A percentile compares a stretch with the other conserved stretches of the same genome.
Conservation (phyloP, 2,888 invertebrate species). For the Terebella lapidaria region DNA sequence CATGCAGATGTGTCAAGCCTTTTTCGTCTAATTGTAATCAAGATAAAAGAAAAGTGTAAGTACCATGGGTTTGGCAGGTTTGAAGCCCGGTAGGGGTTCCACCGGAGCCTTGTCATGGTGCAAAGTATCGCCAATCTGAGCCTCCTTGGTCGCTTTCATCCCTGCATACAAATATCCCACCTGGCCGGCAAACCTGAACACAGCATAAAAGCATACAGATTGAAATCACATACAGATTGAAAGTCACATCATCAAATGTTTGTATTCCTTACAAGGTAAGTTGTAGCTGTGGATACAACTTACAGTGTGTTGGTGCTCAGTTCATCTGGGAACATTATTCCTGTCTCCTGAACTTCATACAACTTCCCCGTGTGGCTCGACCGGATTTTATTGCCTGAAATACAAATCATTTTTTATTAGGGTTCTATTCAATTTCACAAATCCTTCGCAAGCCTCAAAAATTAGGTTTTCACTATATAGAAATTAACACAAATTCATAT, state of each 20-base stretch:
- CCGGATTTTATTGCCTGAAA: slow-evolving; percentile 68
- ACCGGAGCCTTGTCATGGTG: slow-evolving; percentile 57
- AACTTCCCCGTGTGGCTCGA: slow-evolving; percentile 67
- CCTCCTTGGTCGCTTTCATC: slow-evolving; percentile 70
- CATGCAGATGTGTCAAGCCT: too few relatives aligned
- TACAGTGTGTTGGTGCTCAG: slow-evolving; percentile 36
- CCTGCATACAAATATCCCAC: slow-evolving; percentile 83
- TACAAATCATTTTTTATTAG: background rate
- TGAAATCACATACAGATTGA: too few relatives aligned
- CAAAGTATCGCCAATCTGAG: slow-evolving; percentile 73
- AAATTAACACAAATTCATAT: too few relatives aligned
- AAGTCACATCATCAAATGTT: too few relatives aligned
- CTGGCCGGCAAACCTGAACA: slow-evolving; percentile 76
- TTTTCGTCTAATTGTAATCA: too few relatives aligned
- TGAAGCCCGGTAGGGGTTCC: slow-evolving; percentile 64
- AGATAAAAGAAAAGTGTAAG: too few relatives aligned
- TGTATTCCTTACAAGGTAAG: too few relatives aligned
- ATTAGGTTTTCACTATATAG: too few relatives aligned
- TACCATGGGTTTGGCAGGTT: slow-evolving; percentile 70
- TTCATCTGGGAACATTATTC: slow-evolving; percentile 71
- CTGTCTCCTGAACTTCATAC: slow-evolving; percentile 74
- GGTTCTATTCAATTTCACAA: background rate
- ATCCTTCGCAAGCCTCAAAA: too few relatives aligned
- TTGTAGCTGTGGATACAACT: slow-evolving; percentile 27
- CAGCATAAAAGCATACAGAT: too few relatives aligned